Base-by-base conservation (phyloP, 2,113 vertebrate genomes). In the Ascaphus truei region DNA sequence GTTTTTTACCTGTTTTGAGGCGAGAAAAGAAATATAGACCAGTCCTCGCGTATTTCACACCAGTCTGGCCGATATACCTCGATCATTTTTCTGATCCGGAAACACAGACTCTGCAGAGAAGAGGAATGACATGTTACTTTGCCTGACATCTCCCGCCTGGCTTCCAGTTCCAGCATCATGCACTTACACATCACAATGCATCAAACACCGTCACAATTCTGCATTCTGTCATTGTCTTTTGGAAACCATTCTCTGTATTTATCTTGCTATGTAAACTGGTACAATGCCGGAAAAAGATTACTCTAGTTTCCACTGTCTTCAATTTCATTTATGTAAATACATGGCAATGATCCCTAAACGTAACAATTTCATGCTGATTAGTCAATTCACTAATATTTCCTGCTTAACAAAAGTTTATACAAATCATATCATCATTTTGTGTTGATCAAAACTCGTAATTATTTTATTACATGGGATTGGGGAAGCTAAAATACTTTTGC, bases 1-100 rank as follows among this genome's bases (percentile, higher is more conserved):
- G 12, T 41, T 1, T 72, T 83, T 78, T 76, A 98, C 96, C 88
- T 95, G 87, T 99, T 99, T 71, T 94, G 91, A 0, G 96, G 96
- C 15, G 96, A 97, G 85, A 99, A 98, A 75, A 98, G 79, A 75
- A 95, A 98, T 75, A 99, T 90, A 0, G 96, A 96, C 96, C 96
- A 99, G 64, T 94, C 86, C 68, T 95, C 92, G 9, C 96, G 89
- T 74, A 85, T 81, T 71, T 96, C 95, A 65, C 96, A 99, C 95
- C 96, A 99, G 77, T 93, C 93, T 0, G 97, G 97, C 45, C 95
- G 94, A 62, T 99, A 98, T 6, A 92, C 94, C 68, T 98, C 96
- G 23, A 97, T 94, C 95, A 98, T 98, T 88, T 98, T 99, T 84
- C 90, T 91, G 68, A 98, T 80, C 1, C 96, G 94, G 86, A 98